Base-by-base conservation (phyloP, 2,797 vertebrate species). In the Sebastiscus tertius region DNA sequence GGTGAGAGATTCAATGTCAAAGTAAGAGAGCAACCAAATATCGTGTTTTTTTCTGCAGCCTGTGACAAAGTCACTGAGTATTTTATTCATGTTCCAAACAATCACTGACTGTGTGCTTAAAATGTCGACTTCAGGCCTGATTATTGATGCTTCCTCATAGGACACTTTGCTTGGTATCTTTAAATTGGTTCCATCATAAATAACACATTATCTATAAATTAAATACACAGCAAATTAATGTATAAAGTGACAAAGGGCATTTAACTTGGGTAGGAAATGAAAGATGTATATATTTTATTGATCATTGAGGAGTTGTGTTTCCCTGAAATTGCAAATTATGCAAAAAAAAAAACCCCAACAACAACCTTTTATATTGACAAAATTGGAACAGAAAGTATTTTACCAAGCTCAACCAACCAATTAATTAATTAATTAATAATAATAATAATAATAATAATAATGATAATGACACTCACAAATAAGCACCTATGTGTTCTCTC, bases 1-100 rank as follows among this genome's bases (percentile, higher is more conserved):
- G 39, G 24, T 26, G 55, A 42, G 54, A 70, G 46, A 69, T 36
- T 75, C 56, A 55, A 16, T n/a, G 42, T 77, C 67, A 66, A 69
- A 69, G 46, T 29, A 11, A 62, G 46, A 62, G 14, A 42, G 13
- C 11, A 63, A 24, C 9, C 26, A 56, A 56, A 75, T 63, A 42
- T 31, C 3, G 6, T 58, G 16, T 39, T 42, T 31, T 59, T 22
- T 54, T 54, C 49, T 62, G 34, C 33, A 42, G 49, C 10, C 26
- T 42, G 33, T 31, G 34, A 55, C 33, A 39, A 6, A 49, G 52
- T 26, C 6, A 49, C 3, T 16, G 26, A 18, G 26, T 18, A 31
- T 36, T 55, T 73, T 22, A 77, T 60, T 49, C 9, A 24, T 12
- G 13, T 6, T 54, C 42, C 24, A 60, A 60, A 60, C 22, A 46